These are phyloP conservation scores for Sanderia malayensis DNA, from an alignment of 30 jellyfish, hydroid and myxozoan species.

Conservation along the genomic window DNA sequence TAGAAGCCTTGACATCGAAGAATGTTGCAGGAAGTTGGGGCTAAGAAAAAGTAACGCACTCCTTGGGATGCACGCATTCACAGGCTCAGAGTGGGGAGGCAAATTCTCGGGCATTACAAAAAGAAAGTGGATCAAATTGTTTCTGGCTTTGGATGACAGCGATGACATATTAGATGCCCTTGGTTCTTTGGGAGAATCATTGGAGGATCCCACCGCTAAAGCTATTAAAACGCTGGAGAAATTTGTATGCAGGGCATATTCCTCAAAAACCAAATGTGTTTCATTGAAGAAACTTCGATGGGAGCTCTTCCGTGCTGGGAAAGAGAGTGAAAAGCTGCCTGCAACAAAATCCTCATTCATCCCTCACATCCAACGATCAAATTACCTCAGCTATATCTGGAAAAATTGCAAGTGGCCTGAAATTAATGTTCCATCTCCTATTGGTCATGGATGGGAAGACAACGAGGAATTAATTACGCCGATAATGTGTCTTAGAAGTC, in stretches of 20 bases:
- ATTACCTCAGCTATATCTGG: background rate
- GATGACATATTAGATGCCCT: background rate
- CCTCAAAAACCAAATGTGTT: background rate
- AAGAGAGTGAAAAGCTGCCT: background rate
- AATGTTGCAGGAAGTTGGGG: background rate
- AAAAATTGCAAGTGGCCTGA: background rate
- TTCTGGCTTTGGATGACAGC: background rate
- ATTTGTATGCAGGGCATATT: background rate
- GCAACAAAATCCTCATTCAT: background rate
- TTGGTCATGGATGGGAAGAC: constrained; percentile 1
- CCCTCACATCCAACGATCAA: background rate
- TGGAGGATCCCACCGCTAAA: background rate
- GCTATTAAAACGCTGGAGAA: background rate
- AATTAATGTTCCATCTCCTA: background rate
- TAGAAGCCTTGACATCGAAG: background rate
- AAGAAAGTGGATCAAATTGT: background rate
- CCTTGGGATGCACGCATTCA: constrained; percentile 1
- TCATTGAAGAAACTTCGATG: background rate
- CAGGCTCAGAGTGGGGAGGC: background rate
- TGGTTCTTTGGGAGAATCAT: background rate
- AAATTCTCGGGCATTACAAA: background rate
- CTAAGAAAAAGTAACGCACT: background rate
- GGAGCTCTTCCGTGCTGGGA: background rate
- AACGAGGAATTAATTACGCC: background rate
- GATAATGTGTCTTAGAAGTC: background rate